Percentiles rank a stretch among this genome's conserved stretches.
phyloP scores from a whole-genome alignment of 2,797 vertebrate genomes.

The Pangasius mekongensis region DNA sequence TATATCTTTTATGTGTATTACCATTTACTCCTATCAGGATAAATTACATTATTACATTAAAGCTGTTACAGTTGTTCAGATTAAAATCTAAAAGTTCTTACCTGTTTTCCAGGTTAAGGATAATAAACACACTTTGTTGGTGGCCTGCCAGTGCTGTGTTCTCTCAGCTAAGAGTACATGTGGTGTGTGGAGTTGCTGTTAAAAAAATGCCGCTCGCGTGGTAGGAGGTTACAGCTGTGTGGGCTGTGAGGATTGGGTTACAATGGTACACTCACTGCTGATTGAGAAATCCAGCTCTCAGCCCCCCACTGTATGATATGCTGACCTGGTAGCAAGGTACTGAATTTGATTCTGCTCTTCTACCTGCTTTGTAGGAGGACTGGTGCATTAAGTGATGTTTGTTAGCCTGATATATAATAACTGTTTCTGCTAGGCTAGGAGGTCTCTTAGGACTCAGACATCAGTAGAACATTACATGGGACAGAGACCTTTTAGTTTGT shows the following conservation, averaged over 20 bases:
- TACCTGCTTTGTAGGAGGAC: conserved; percentile 1
- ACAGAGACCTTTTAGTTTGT: not conserved
- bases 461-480: not conserved
- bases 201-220: conserved; percentile 22
- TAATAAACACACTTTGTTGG: not conserved
- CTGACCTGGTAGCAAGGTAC: conserved; percentile 13
- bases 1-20: not conserved
- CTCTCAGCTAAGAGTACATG: conserved; percentile 34
- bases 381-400: conserved; percentile 25
- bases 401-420: conserved; percentile 31
- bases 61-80: not conserved
- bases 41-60: not conserved
- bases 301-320: not conserved
- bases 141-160: conserved; percentile 12
- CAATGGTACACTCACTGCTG: conserved; percentile 24
- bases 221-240: conserved; percentile 57
- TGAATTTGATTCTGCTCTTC: not conserved
- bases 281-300: conserved; percentile 43
- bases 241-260: conserved; percentile 55
- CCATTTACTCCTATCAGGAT: too few species aligned
- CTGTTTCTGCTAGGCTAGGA: not conserved
- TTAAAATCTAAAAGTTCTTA: conserved; percentile 30
- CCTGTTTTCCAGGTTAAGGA: conserved; percentile 42
- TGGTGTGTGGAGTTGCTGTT: conserved; percentile 21
- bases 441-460: not conserved